These are phyloP conservation scores for Menidia menidia DNA, from an alignment of 2,797 vertebrate genomes.

Conservation along the genomic window DNA sequence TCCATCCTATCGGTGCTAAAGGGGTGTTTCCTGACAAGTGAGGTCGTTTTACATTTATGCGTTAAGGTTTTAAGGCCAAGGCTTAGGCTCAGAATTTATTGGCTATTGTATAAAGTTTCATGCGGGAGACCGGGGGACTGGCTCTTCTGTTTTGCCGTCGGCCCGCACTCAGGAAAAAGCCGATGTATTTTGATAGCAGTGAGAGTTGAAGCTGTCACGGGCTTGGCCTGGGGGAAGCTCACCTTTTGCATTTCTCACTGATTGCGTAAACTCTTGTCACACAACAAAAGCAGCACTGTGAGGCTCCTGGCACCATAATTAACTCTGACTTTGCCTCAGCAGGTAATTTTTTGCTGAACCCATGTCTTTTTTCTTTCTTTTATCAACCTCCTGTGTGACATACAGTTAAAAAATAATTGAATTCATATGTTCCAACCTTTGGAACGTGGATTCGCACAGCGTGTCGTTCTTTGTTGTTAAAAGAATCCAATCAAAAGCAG, in stretches of 20 bases:
- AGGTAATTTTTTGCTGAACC: conserved; percentile 46
- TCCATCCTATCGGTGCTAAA: conserved; percentile 66
- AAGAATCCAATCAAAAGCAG: conserved; percentile 5
- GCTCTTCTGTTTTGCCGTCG: conserved; percentile 62
- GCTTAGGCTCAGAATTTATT: conserved; percentile 73
- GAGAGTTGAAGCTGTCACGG: conserved; percentile 77
- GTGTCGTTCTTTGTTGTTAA: conserved; percentile 12
- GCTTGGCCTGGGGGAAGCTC: conserved; percentile 70
- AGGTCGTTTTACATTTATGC: conserved; percentile 75
- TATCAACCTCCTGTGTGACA: conserved; percentile 41
- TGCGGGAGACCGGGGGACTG: conserved; percentile 55
- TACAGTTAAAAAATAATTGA: conserved; percentile 43
- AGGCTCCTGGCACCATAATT: conserved; percentile 58
- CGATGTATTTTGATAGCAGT: conserved; percentile 79
- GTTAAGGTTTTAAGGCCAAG: conserved; percentile 75
- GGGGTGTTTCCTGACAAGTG: conserved; percentile 78
- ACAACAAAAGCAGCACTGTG: conserved; percentile 74
- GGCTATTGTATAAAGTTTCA: conserved; percentile 81
- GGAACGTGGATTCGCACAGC: conserved; percentile 28
- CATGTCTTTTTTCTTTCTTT: conserved; percentile 48
- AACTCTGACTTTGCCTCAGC: conserved; percentile 49
- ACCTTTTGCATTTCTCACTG: conserved; percentile 79
- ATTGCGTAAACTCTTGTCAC: conserved; percentile 76
- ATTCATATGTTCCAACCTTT: conserved; percentile 3
- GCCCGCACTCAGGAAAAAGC: conserved; percentile 61